A percentile compares a stretch with the other conserved stretches of the same genome.
Conservation (phyloP, 2,113 vertebrate species). For the Misgurnus anguillicaudatus region DNA sequence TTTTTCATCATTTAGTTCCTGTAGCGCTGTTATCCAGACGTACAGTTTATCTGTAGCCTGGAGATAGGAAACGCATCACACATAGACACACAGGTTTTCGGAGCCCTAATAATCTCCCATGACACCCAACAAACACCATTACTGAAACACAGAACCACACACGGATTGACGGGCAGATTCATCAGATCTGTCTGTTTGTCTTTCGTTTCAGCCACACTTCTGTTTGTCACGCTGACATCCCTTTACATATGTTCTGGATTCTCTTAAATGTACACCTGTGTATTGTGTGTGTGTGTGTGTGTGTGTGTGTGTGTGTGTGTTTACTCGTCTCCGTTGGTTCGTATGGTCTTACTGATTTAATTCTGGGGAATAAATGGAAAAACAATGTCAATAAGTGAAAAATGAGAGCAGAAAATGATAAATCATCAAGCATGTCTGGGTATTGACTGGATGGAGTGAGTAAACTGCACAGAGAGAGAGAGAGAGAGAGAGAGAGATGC, state of each 20-base stretch:
- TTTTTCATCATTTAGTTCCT: slow-evolving; percentile 14
- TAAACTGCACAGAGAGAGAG: slow-evolving; percentile 10
- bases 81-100: slow-evolving; percentile 31
- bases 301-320: not conserved
- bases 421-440: slow-evolving; percentile 53
- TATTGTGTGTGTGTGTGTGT: not conserved
- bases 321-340: not conserved
- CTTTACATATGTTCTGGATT: too few species aligned
- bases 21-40: not conserved
- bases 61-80: not conserved
- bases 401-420: slow-evolving; percentile 61
- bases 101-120: slow-evolving; percentile 55
- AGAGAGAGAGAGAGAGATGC: slow-evolving; percentile 10
- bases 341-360: slow-evolving; percentile 44
- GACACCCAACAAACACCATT: slow-evolving; percentile 44
- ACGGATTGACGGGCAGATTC: slow-evolving; percentile 1
- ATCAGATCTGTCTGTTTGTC: not conserved
- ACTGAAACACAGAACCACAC: slow-evolving; percentile 11
- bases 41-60: slow-evolving; percentile 14
- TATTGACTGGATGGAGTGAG: slow-evolving; percentile 56
- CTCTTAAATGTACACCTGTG: not conserved
- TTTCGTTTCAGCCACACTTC: not conserved
- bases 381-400: slow-evolving; percentile 61
- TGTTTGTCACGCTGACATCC: not conserved
- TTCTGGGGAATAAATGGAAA: slow-evolving; percentile 54